Evolutionary conservation across 92 coral and sea anemone genomes (phyloP).

Genomic region (Bergia sp.): DNA sequence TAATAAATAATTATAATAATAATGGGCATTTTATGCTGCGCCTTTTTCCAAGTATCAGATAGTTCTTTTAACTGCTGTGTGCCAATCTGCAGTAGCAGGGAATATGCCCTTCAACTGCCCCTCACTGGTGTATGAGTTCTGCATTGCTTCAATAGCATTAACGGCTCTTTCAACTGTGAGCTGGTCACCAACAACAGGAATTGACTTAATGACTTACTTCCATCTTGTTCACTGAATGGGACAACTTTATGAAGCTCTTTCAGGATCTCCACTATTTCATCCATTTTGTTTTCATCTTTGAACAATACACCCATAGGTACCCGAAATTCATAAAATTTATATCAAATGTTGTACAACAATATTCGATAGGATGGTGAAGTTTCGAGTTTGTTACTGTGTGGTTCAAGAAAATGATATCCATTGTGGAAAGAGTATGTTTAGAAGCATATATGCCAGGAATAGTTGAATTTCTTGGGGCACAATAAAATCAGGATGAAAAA

Average conservation of each 20-base stretch:
- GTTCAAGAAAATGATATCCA: too few species aligned
- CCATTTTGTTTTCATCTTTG: constrained; percentile 56
- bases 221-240: too few species aligned
- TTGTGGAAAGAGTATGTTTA: too few species aligned
- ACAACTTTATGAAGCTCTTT: constrained; percentile 35
- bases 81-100: constrained; percentile 65
- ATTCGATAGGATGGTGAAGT: too few species aligned
- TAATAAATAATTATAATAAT: too few species aligned
- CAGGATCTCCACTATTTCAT: constrained; percentile 57
- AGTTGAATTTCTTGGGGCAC: too few species aligned
- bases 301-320: constrained; percentile 58
- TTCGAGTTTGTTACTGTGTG: too few species aligned
- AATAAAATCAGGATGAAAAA: too few species aligned
- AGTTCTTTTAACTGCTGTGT: constrained; percentile 43
- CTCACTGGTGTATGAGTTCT: constrained; percentile 52
- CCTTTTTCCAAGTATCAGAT: not conserved
- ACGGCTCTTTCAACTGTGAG: constrained; percentile 55
- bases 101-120: constrained; percentile 56
- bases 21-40: not conserved
- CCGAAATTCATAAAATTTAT: constrained; percentile 24
- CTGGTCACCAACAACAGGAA: constrained; percentile 44
- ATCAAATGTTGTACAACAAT: not conserved
- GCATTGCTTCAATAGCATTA: constrained; percentile 52
- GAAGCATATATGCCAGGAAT: too few species aligned
- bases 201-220: too few species aligned